Conservation (phyloP, 2,113 vertebrate genomes). For the Epinephelus cyanopodus region DNA sequence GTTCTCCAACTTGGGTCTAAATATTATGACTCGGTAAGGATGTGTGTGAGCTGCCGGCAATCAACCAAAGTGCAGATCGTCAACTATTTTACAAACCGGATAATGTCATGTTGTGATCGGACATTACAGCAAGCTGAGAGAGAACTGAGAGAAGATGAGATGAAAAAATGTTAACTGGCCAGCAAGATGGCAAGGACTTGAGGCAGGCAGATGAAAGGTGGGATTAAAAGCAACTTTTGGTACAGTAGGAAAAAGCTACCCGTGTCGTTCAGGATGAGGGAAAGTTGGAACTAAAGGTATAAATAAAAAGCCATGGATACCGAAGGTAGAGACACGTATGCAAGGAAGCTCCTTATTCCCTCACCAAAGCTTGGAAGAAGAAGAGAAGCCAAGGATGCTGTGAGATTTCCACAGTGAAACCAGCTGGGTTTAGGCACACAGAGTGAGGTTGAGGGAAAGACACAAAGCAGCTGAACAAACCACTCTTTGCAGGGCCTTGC, state of each 20-base stretch:
- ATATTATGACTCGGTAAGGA: constrained; percentile 66
- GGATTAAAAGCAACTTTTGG: not conserved
- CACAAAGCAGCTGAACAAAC: too few species aligned
- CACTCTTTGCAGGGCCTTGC: too few species aligned
- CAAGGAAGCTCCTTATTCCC: too few species aligned
- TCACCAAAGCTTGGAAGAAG: too few species aligned
- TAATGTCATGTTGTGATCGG: constrained; percentile 32
- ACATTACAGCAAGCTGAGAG: not conserved
- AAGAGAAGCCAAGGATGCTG: too few species aligned
- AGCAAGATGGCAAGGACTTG: not conserved
- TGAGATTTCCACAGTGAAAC: too few species aligned
- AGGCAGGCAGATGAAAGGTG: not conserved
- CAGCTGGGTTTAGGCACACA: too few species aligned
- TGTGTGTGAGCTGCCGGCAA: constrained; percentile 39
- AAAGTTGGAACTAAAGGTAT: not conserved
- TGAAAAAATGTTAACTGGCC: not conserved
- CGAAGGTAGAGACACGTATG: too few species aligned
- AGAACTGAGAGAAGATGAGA: not conserved
- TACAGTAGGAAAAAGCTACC: not conserved
- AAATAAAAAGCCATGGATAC: not conserved
- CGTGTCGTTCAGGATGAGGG: not conserved
- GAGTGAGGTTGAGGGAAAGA: too few species aligned
- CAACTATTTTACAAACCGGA: constrained; percentile 48
- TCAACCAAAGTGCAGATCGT: constrained; percentile 71
- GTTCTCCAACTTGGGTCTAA: constrained; percentile 66